Evolutionary conservation across 2,797 vertebrate species (phyloP), one percentile per base, ranked within the genome.

Genomic region (Hybognathus amarus): DNA sequence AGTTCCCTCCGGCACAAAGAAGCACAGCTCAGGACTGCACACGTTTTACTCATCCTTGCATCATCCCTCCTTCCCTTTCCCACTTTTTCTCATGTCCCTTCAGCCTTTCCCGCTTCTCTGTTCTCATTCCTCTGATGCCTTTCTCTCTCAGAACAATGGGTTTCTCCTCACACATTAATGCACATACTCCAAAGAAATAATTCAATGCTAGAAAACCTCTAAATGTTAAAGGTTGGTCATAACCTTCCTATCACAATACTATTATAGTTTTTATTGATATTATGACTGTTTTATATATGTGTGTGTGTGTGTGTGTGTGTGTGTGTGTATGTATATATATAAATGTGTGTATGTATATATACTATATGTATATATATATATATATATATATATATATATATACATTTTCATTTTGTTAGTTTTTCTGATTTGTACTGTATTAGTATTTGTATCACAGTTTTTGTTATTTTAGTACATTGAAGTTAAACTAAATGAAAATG

Each of bases 1-100:
- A 52, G 71, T 76, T 86, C 54, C 42, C 75, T 64, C 20, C 10
- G 59, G 80, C 77, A n/a, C 69, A 79, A 13, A 83, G 59, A 15
- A n/a, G 54, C 77, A 45, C 33, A 50, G 66, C 70, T 80, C 40
- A 18, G 33, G 63, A 80, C 84, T 82, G 75, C 84, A 85, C 47
- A 22, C 54, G 22, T 83, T 87, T 85, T 84, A 80, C 78, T 82
- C 77, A 81, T 71, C 36, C 85, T 88, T 88, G 83, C 87, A 88
- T 88, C 87, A 88, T 84, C 45, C 68, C 67, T 76, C 70, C 50
- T 68, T 66, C 33, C 59, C 24, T 42, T 30, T 77, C 50, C 54
- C 33, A 10, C 8, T 69, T 77, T 80, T 61, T 59, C 18, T 61
- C 30, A 20, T 50, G 30, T 50, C 68, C 63, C 54, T 42, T 38